Evolutionary conservation across 2,797 vertebrate species (phyloP), one percentile per base, ranked within the genome.

Genomic region (Onychomys leucogaster): DNA sequence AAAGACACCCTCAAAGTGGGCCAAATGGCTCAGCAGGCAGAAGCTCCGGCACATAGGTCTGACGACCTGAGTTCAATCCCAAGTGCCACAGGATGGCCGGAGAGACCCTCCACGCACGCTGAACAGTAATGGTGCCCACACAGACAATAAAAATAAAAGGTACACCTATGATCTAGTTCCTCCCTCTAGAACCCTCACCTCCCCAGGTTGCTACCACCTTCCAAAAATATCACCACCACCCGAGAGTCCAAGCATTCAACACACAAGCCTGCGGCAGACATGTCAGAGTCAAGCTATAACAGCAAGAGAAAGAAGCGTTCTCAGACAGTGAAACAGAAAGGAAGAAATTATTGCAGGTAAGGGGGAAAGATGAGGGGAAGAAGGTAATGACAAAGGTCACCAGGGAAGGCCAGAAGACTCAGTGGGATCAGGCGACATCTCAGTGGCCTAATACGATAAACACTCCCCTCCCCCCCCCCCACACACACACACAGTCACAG

Each of bases 321-420:
- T 91, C 55, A n/a, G 32, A 43, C 90, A 90, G 80, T 77, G 65
- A 84, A 84, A 87, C 46, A 85, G 6, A 82, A 89, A 84, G 32
- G 37, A 4, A 75, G n/a, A 23, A 78, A 29, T 75, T 82, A 63
- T 82, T 78, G 73, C 13, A 89, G 49, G 63, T 73, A 81, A 93
- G 23, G 21, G 25, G 14, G 27, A 43, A 34, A 49, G 0, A 5
- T 32, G 59, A 84, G 41, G 9, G 23, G 5, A 5, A 41, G 23
- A 11, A 17, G 14, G 71, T 76, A 21, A 0, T 90, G 83, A 21
- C n/a, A 75, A 86, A 91, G 43, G 37, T 85, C 55, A 69, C 17
- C 21, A 63, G 34, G 25, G 27, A 91, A 89, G 32, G 6, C 34
- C 82, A 32, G 41, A 59, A 86, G 52, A 71, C 61, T 23, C 25